A percentile compares a stretch with the other conserved stretches of the same genome.
Conservation (phyloP, 64 coral and sea anemone genomes). For the Porites australiensis region DNA sequence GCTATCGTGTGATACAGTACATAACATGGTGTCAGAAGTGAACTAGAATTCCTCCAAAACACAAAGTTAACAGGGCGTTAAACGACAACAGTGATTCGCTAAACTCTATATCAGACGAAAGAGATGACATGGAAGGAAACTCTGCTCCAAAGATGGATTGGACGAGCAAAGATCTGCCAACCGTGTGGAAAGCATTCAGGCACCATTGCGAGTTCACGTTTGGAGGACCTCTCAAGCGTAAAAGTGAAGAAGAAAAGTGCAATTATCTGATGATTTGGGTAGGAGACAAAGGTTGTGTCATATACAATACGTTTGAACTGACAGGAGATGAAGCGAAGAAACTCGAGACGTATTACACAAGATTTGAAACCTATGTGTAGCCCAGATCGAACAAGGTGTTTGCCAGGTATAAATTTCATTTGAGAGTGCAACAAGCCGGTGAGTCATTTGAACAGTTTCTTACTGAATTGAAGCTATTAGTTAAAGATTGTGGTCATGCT, state of each 20-base stretch:
- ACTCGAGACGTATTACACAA: neutral
- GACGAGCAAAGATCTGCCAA: slow-evolving; percentile 49
- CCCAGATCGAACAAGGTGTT: slow-evolving; percentile 8
- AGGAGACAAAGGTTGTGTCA: neutral
- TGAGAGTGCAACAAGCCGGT: slow-evolving; percentile 49
- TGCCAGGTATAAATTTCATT: slow-evolving; percentile 55
- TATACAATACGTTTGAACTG: neutral
- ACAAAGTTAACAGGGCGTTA: too few species aligned
- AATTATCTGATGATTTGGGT: slow-evolving; percentile 40
- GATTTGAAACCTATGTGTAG: neutral
- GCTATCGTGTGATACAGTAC: too few species aligned
- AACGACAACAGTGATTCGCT: too few species aligned
- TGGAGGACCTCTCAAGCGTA: slow-evolving; percentile 49
- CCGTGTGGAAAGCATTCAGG: slow-evolving; percentile 59
- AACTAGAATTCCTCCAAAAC: neutral
- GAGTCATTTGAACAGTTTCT: neutral
- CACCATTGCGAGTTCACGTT: slow-evolving; percentile 61
- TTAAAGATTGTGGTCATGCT: slow-evolving; percentile 36
- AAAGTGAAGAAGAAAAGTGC: slow-evolving; percentile 62
- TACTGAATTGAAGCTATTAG: slow-evolving; percentile 52
- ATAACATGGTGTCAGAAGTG: neutral
- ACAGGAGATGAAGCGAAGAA: neutral
- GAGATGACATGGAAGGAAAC: neutral
- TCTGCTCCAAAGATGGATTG: slow-evolving; percentile 63
- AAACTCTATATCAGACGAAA: too few species aligned